Percentiles rank a stretch among this genome's conserved stretches.
Conservation (phyloP, 2,888 invertebrate genomes). For the Bellardia bayeri region DNA sequence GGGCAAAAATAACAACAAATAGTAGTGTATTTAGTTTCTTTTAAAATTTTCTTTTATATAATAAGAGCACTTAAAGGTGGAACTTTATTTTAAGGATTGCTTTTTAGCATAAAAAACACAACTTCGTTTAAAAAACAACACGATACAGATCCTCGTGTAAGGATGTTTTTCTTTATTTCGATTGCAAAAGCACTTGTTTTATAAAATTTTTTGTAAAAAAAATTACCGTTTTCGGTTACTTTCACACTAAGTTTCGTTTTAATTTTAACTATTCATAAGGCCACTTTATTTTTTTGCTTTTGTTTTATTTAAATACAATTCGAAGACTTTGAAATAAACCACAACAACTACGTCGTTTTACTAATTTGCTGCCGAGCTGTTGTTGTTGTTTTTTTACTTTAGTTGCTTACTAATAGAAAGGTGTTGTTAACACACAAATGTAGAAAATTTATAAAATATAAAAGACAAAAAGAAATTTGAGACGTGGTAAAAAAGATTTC, state of each 20-base stretch:
- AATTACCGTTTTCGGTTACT: constrained; percentile 13
- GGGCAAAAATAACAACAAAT: constrained; percentile 20
- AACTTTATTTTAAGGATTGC: constrained; percentile 51
- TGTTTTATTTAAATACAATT: constrained; percentile 53
- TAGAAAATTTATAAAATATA: constrained; percentile 45
- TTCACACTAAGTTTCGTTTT: constrained; percentile 48
- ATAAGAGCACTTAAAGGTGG: constrained; percentile 77
- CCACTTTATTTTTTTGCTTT: constrained; percentile 56
- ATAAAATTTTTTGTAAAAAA: constrained; percentile 21
- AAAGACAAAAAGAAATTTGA: constrained; percentile 66
- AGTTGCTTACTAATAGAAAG: constrained; percentile 70
- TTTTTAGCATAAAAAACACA: neutral
- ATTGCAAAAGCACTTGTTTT: constrained; percentile 51
- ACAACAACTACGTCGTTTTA: constrained; percentile 60
- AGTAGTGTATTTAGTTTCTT: constrained; percentile 22
- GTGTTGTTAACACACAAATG: constrained; percentile 67
- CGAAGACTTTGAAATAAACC: constrained; percentile 50
- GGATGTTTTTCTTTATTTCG: constrained; percentile 74
- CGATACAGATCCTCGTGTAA: constrained; percentile 82
- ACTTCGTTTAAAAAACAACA: constrained; percentile 67
- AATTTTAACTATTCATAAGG: constrained; percentile 67
- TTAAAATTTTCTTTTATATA: constrained; percentile 70
- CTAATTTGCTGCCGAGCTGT: constrained; percentile 34
- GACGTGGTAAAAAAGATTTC: constrained; percentile 61
- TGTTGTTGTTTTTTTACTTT: constrained; percentile 44